Percentiles rank a stretch among this genome's conserved stretches.
Evolutionary conservation across 2,797 vertebrate genomes (phyloP).

Genomic region (Alexandromys oeconomus): DNA sequence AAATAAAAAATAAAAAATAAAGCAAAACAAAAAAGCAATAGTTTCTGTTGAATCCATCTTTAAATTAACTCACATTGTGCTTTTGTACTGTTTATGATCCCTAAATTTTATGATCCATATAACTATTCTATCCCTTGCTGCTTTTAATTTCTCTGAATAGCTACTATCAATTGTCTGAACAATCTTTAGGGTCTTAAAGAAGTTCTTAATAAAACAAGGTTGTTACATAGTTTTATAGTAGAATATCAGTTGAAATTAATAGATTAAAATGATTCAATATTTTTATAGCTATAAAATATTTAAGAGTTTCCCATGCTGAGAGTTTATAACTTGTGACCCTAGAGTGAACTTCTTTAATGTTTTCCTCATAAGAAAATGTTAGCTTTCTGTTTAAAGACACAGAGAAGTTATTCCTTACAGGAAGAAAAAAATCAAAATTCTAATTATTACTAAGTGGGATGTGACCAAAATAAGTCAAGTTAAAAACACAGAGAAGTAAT

Average conservation of each 20-base stretch:
- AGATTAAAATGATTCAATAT: conserved; percentile 25
- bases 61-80: neutral
- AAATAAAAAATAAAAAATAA: neutral
- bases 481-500: conserved; percentile 58
- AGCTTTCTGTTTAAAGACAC: conserved; percentile 67
- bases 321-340: conserved; percentile 16
- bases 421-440: conserved; percentile 52
- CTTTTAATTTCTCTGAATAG: conserved; percentile 42
- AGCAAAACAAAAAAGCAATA: neutral
- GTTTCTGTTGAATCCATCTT: neutral
- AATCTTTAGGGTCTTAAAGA: conserved; percentile 41
- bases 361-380: conserved; percentile 10
- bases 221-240: conserved; percentile 35
- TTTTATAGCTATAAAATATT: conserved; percentile 47
- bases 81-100: conserved; percentile 5
- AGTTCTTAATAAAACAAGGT: conserved; percentile 36
- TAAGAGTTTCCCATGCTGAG: neutral
- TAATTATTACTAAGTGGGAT: conserved; percentile 59
- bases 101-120: conserved; percentile 37
- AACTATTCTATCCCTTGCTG: neutral
- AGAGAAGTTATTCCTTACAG: conserved; percentile 47
- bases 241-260: conserved; percentile 56
- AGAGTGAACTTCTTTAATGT: conserved; percentile 40
- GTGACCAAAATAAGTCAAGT: conserved; percentile 12
- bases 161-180: neutral